phyloP scores from a whole-genome alignment of 2,113 vertebrate species.

The Coregonus clupeaformis region DNA sequence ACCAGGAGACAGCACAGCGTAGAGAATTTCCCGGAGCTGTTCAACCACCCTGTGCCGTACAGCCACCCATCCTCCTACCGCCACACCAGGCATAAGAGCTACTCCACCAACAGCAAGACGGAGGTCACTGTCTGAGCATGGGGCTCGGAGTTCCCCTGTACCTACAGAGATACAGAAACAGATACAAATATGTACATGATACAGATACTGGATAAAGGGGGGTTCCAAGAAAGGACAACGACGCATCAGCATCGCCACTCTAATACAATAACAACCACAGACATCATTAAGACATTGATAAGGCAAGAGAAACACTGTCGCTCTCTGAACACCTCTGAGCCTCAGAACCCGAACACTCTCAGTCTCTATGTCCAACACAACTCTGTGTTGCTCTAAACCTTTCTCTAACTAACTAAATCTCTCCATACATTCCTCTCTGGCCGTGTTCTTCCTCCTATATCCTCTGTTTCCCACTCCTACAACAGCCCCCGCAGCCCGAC shows the following conservation, averaged over 20 bases:
- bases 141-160: not conserved
- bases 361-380: too few species aligned
- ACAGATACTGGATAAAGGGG: not conserved
- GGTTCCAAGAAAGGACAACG: too few species aligned
- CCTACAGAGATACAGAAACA: not conserved
- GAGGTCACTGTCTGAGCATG: conserved; percentile 88
- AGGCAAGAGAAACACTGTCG: not conserved
- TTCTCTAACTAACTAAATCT: not conserved
- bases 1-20: conserved; percentile 76
- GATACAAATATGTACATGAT: not conserved
- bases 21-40: conserved; percentile 80
- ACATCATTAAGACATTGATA: not conserved
- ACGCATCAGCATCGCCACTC: not conserved
- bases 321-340: not conserved
- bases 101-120: conserved; percentile 88
- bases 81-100: conserved; percentile 67
- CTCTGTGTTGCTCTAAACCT: not conserved
- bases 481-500: not conserved
- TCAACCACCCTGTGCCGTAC: conserved; percentile 66
- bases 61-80: conserved; percentile 59
- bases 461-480: not conserved
- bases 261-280: not conserved
- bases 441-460: not conserved
- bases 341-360: not conserved
- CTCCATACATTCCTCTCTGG: too few species aligned